phyloP scores from a whole-genome alignment of 2,797 vertebrate genomes.

The Dallia pectoralis region DNA sequence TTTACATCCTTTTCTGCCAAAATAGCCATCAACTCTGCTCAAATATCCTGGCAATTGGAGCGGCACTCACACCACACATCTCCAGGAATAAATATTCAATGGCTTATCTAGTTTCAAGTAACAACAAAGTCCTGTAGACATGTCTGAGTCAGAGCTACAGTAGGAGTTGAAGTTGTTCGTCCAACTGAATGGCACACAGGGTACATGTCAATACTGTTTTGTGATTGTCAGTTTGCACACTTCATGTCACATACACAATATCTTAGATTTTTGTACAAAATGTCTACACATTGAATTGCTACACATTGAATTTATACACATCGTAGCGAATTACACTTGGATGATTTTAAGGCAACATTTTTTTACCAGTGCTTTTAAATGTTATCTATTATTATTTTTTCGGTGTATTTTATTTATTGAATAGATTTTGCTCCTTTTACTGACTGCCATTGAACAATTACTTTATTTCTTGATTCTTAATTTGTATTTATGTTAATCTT shows the following conservation, averaged over 20 bases:
- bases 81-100: not conserved
- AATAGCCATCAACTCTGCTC: not conserved
- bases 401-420: too few relatives aligned
- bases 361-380: too few relatives aligned
- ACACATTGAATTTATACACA: not conserved
- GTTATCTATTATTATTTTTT: too few relatives aligned
- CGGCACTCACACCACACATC: not conserved
- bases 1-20: not conserved
- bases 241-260: not conserved
- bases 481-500: too few relatives aligned
- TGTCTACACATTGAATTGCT: not conserved
- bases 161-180: not conserved
- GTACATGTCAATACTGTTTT: conserved; percentile 1
- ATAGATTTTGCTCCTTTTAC: too few relatives aligned
- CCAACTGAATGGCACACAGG: not conserved
- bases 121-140: not conserved
- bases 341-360: too few relatives aligned
- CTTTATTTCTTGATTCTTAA: too few relatives aligned
- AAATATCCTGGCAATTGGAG: not conserved
- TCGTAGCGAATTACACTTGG: not conserved
- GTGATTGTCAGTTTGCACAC: not conserved
- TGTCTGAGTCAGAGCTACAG: conserved; percentile 1
- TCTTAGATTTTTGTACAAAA: not conserved
- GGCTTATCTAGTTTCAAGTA: not conserved
- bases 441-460: too few relatives aligned